These are phyloP conservation scores for Acronicta aceris DNA, from an alignment of 2,888 invertebrate species.

Conservation along the genomic window DNA sequence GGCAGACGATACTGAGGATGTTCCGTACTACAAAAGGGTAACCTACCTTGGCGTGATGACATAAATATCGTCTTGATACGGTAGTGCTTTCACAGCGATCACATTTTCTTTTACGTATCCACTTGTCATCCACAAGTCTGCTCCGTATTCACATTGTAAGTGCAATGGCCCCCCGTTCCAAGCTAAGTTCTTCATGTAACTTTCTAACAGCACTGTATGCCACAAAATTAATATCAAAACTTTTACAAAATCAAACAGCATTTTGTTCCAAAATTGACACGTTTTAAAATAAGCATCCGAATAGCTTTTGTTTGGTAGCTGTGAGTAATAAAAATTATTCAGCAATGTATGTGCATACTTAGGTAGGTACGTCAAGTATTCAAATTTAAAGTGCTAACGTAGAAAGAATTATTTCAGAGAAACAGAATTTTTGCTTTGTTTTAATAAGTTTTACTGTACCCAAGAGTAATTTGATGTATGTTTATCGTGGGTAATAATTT, in stretches of 20 bases:
- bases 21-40: too few species aligned
- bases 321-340: constrained; percentile 14
- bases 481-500: neutral
- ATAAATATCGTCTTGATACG: constrained; percentile 88
- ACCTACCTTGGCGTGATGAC: constrained; percentile 88
- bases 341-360: constrained; percentile 3
- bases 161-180: constrained; percentile 83
- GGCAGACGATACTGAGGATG: too few species aligned
- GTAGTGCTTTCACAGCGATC: constrained; percentile 89
- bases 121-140: constrained; percentile 84
- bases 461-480: neutral
- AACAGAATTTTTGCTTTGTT: constrained; percentile 24
- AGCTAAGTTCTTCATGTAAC: constrained; percentile 72
- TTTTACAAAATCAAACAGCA: constrained; percentile 37
- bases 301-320: constrained; percentile 7
- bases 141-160: constrained; percentile 83
- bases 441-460: constrained; percentile 26
- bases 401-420: constrained; percentile 39
- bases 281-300: constrained; percentile 9
- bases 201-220: constrained; percentile 36
- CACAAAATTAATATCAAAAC: constrained; percentile 35
- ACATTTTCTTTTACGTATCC: constrained; percentile 89
- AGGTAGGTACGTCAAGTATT: constrained; percentile 8
- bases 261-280: constrained; percentile 23
- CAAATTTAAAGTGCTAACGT: constrained; percentile 39